These are phyloP conservation scores for Dromaius novaehollandiae DNA, from an alignment of 2,113 vertebrate species.

Conservation along the genomic window DNA sequence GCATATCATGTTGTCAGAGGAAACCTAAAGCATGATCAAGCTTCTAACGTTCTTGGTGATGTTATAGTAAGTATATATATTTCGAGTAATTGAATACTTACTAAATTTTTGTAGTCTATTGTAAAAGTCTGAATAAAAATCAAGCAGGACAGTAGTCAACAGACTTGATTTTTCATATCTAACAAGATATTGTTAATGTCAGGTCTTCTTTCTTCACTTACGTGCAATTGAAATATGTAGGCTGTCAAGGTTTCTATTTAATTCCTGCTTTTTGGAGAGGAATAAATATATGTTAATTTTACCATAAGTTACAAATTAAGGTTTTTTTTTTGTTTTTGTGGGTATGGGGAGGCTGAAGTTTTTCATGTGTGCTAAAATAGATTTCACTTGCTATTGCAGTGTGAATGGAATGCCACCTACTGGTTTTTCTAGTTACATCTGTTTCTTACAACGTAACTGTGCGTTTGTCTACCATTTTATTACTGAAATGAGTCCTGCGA, in stretches of 20 bases:
- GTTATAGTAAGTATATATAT: slow-evolving; percentile 85
- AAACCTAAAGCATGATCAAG: slow-evolving; percentile 93
- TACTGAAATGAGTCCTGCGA: neutral
- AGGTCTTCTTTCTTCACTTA: neutral
- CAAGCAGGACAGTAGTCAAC: neutral
- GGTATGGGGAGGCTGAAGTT: neutral
- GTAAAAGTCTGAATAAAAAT: neutral
- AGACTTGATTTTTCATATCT: neutral
- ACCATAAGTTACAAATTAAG: neutral
- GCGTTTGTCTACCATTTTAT: neutral
- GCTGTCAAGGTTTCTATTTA: neutral
- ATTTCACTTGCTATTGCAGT: neutral
- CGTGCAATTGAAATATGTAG: neutral
- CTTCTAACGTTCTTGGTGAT: slow-evolving; percentile 87
- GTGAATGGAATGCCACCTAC: slow-evolving; percentile 36
- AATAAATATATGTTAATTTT: neutral
- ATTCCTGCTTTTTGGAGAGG: neutral
- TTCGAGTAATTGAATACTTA: neutral
- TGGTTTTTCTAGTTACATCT: neutral
- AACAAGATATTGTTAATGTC: neutral
- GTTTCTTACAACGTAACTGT: neutral
- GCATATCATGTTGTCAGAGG: slow-evolving; percentile 93
- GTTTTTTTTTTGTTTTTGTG: no score
- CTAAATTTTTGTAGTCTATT: neutral
- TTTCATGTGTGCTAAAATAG: neutral